phyloP scores from a whole-genome alignment of 2,888 invertebrate genomes.

The Lysandra coridon region DNA sequence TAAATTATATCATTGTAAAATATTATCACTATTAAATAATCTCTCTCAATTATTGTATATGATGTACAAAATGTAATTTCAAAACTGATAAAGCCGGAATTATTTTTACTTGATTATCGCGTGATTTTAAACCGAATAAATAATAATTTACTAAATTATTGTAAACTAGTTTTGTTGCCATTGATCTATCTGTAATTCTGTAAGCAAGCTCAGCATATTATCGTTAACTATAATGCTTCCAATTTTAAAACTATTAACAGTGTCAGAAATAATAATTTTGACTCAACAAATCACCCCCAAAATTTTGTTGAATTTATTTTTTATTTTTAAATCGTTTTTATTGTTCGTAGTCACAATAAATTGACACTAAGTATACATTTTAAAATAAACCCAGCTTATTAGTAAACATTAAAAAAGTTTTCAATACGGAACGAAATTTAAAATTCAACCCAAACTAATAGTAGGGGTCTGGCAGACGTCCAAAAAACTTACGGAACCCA shows the following conservation, averaged over 20 bases:
- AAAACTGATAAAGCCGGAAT: background rate
- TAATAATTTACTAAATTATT: background rate
- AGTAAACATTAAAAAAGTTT: slow-evolving; percentile 12
- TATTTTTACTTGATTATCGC: background rate
- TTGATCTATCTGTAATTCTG: too few relatives aligned
- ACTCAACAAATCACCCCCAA: background rate
- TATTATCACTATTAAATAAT: background rate
- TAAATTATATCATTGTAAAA: background rate
- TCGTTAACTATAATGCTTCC: too few relatives aligned
- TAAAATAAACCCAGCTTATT: background rate
- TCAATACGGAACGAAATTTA: slow-evolving; percentile 5
- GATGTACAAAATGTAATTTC: background rate
- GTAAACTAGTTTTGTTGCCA: too few relatives aligned
- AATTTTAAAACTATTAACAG: too few relatives aligned
- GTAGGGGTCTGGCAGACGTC: slow-evolving; percentile 37
- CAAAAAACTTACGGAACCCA: slow-evolving; percentile 39
- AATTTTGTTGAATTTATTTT: background rate
- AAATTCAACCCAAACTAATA: slow-evolving; percentile 33
- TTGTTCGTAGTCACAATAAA: background rate
- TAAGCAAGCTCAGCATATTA: too few relatives aligned
- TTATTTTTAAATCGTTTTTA: background rate
- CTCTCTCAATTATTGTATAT: background rate
- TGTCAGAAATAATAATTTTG: too few relatives aligned
- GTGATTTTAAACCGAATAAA: background rate
- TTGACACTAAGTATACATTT: background rate